Percentiles rank a stretch among this genome's conserved stretches.
Evolutionary conservation across 2,113 vertebrate species (phyloP).

Genomic region (Cryptomyrus ogoouensis): DNA sequence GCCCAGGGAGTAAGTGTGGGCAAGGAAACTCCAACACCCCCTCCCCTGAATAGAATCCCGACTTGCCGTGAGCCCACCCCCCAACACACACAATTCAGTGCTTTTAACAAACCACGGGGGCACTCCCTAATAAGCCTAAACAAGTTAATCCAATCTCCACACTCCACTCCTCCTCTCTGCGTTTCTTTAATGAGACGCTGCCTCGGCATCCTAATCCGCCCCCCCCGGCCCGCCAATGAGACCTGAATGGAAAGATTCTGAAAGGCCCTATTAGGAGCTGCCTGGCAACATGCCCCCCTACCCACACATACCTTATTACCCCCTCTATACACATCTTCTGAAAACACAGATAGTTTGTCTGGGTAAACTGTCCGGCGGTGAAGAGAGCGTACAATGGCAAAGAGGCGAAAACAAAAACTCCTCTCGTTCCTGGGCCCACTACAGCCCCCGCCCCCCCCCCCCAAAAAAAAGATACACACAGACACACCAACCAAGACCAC

Average conservation of each 20-base stretch:
- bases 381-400: slow-evolving; percentile 41
- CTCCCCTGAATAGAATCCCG: slow-evolving; percentile 52
- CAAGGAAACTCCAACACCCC: slow-evolving; percentile 33
- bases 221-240: slow-evolving; percentile 53
- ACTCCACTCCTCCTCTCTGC: slow-evolving; percentile 58
- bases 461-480: neutral
- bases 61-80: slow-evolving; percentile 45
- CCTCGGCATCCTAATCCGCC: slow-evolving; percentile 33
- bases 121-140: slow-evolving; percentile 71
- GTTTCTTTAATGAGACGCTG: slow-evolving; percentile 64
- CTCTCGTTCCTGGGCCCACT: neutral
- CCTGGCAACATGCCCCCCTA: slow-evolving; percentile 41
- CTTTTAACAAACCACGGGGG: slow-evolving; percentile 64
- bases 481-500: slow-evolving; percentile 5
- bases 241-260: slow-evolving; percentile 54
- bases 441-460: no score
- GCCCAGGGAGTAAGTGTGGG: slow-evolving; percentile 38
- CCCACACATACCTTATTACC: slow-evolving; percentile 28
- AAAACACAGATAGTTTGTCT: slow-evolving; percentile 40
- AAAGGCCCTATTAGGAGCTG: slow-evolving; percentile 56
- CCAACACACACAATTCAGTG: slow-evolving; percentile 49
- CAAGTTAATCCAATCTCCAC: slow-evolving; percentile 74
- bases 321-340: slow-evolving; percentile 43
- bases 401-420: slow-evolving; percentile 39
- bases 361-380: slow-evolving; percentile 35